These are phyloP conservation scores for Rhabdomys dilectus DNA, from an alignment of 2,113 vertebrate genomes.

Conservation along the genomic window DNA sequence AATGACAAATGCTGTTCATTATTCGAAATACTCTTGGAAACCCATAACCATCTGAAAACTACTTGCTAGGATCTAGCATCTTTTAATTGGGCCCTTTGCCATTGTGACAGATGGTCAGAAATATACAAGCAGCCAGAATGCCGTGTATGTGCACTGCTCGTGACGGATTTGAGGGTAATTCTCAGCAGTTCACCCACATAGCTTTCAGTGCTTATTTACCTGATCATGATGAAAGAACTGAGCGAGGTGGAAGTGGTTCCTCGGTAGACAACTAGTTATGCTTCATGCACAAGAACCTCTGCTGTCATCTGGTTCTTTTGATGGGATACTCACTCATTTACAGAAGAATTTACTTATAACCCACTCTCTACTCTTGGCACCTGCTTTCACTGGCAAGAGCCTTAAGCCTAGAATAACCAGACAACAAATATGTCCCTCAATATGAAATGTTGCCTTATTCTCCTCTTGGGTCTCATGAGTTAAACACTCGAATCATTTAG, in stretches of 20 bases:
- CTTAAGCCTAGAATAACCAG: neutral
- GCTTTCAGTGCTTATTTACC: constrained; percentile 71
- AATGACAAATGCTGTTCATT: constrained; percentile 25
- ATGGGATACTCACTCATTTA: neutral
- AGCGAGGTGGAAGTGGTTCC: constrained; percentile 9
- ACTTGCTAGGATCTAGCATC: constrained; percentile 76
- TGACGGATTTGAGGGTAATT: constrained; percentile 83
- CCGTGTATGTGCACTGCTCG: constrained; percentile 82
- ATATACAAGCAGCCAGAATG: constrained; percentile 83
- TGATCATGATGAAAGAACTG: constrained; percentile 61
- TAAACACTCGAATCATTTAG: neutral
- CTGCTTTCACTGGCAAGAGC: neutral
- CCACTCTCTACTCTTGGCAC: neutral
- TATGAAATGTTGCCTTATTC: neutral
- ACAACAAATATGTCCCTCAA: neutral
- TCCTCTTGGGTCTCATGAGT: neutral
- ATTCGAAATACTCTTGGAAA: constrained; percentile 52
- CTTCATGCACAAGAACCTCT: neutral
- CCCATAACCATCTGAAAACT: constrained; percentile 76
- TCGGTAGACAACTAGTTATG: neutral
- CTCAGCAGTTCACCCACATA: constrained; percentile 81
- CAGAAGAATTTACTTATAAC: neutral
- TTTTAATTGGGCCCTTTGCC: constrained; percentile 79
- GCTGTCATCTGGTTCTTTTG: neutral
- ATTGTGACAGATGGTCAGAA: constrained; percentile 86